phyloP scores from a whole-genome alignment of 2,797 vertebrate species.

The Ambastaia sidthimunki region DNA sequence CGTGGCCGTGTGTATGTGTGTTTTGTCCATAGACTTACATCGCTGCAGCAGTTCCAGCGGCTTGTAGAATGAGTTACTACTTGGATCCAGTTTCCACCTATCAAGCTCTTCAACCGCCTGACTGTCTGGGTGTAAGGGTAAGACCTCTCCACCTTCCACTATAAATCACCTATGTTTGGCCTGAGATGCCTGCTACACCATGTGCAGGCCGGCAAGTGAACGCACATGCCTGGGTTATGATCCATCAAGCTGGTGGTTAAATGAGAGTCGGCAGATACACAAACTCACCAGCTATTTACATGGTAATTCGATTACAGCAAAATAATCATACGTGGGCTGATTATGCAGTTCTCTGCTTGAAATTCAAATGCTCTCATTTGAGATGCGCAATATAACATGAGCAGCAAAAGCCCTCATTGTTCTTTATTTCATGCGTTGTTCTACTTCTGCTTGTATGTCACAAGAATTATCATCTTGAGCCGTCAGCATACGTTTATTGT shows the following conservation, averaged over 20 bases:
- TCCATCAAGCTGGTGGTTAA: conserved; percentile 32
- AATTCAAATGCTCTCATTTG: background rate
- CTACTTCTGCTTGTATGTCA: background rate
- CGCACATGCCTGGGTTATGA: conserved; percentile 62
- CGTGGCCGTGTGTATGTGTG: conserved; percentile 39
- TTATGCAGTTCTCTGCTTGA: background rate
- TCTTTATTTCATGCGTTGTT: background rate
- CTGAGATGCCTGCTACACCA: conserved; percentile 69
- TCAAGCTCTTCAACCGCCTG: conserved; percentile 78
- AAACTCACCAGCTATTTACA: background rate
- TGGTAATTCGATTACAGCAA: background rate
- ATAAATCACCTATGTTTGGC: conserved; percentile 75
- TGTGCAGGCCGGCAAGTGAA: conserved; percentile 40
- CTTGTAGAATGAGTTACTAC: conserved; percentile 90
- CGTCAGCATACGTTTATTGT: background rate
- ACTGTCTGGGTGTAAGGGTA: conserved; percentile 84
- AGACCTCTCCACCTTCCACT: conserved; percentile 70
- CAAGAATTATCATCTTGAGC: conserved; percentile 4
- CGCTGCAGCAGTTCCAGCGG: conserved; percentile 38
- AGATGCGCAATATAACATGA: background rate
- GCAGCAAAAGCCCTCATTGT: background rate
- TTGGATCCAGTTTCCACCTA: conserved; percentile 83
- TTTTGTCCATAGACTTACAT: conserved; percentile 31
- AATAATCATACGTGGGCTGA: background rate
- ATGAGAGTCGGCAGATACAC: background rate